These are phyloP conservation scores for Tiliacea citrago DNA, from an alignment of 2,888 invertebrate species.

Conservation along the genomic window DNA sequence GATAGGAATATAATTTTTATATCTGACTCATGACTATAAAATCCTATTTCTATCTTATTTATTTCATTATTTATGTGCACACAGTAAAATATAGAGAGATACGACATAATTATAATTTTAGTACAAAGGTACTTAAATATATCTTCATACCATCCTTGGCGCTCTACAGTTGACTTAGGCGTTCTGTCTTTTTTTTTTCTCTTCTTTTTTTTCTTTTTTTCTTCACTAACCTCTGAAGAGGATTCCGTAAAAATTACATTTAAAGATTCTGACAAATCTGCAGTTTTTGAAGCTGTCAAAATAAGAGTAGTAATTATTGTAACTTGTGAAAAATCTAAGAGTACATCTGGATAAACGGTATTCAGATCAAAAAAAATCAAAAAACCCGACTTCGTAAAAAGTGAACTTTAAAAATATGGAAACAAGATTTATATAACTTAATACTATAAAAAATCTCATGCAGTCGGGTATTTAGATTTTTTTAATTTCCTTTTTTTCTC, in stretches of 20 bases:
- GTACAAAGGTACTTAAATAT: too few relatives aligned
- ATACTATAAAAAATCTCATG: too few relatives aligned
- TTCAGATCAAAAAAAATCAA: too few relatives aligned
- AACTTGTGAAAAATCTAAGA: not conserved
- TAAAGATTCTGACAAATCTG: conserved; percentile 41
- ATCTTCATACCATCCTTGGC: conserved; percentile 77
- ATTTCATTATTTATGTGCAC: too few relatives aligned
- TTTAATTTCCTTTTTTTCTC: not conserved
- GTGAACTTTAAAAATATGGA: too few relatives aligned
- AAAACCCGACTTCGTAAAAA: too few relatives aligned
- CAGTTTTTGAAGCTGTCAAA: not conserved
- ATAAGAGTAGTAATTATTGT: not conserved
- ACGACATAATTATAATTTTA: too few relatives aligned
- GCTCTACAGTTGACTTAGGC: conserved; percentile 74
- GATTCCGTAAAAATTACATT: conserved; percentile 43
- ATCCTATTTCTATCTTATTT: not conserved
- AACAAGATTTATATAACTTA: too few relatives aligned
- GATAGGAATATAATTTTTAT: too few relatives aligned
- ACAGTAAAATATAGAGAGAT: too few relatives aligned
- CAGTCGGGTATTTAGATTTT: too few relatives aligned
- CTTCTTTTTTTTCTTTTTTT: not conserved
- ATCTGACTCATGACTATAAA: not conserved
- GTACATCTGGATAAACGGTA: not conserved
- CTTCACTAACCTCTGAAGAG: conserved; percentile 32
- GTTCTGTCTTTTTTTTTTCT: conserved; percentile 2